Percentiles rank a stretch among this genome's conserved stretches.
These are phyloP conservation scores for Eledone cirrhosa DNA, from an alignment of 2,888 invertebrate genomes.

Conservation along the genomic window DNA sequence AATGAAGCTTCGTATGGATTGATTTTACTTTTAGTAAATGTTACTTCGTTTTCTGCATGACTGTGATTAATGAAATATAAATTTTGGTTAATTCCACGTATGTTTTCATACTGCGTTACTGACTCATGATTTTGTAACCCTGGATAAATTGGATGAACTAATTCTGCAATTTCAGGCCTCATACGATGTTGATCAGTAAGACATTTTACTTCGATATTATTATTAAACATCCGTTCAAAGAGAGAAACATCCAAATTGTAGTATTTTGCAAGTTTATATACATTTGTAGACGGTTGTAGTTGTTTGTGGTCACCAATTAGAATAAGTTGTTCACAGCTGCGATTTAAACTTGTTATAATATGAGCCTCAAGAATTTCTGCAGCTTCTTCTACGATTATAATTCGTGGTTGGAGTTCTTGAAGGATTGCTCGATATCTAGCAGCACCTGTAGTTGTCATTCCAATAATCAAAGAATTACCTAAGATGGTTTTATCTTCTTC, in stretches of 20 bases:
- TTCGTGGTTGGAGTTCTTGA: slow-evolving; percentile 60
- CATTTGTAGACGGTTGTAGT: slow-evolving; percentile 78
- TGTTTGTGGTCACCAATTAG: slow-evolving; percentile 87
- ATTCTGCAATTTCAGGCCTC: slow-evolving; percentile 60
- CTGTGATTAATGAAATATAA: slow-evolving; percentile 60
- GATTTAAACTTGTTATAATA: slow-evolving; percentile 79
- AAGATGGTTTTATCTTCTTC: slow-evolving; percentile 52
- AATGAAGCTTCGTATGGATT: slow-evolving; percentile 62
- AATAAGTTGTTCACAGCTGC: slow-evolving; percentile 81
- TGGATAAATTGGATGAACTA: slow-evolving; percentile 58
- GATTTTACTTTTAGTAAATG: slow-evolving; percentile 52
- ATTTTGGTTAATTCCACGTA: slow-evolving; percentile 56
- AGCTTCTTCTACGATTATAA: slow-evolving; percentile 81
- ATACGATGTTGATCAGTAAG: slow-evolving; percentile 73
- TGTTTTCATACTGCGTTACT: slow-evolving; percentile 45
- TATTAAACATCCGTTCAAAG: slow-evolving; percentile 82
- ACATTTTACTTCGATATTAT: slow-evolving; percentile 72
- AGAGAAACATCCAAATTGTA: slow-evolving; percentile 80
- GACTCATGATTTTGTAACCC: slow-evolving; percentile 51
- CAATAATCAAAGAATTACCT: slow-evolving; percentile 50
- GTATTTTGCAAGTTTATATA: slow-evolving; percentile 74
- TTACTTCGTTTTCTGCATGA: slow-evolving; percentile 45
- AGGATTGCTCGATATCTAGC: slow-evolving; percentile 57
- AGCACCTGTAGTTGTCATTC: slow-evolving; percentile 64
- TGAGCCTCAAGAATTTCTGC: slow-evolving; percentile 88